These are phyloP conservation scores for Neria commutata DNA, from an alignment of 2,888 invertebrate genomes.

Conservation along the genomic window DNA sequence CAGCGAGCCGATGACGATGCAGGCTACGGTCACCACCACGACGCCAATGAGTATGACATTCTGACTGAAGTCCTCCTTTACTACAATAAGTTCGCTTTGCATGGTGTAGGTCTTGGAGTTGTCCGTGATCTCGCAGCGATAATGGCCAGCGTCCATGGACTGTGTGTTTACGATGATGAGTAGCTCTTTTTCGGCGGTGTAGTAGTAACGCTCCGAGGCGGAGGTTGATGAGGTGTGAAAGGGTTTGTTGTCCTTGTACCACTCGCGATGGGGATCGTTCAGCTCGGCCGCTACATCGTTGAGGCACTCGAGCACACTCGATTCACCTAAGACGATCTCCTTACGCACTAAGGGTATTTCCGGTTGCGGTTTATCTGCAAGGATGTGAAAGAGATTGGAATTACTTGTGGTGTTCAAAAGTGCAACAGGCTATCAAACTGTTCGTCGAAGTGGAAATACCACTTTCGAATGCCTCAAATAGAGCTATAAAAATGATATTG, in stretches of 20 bases:
- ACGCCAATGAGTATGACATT: constrained; percentile 72
- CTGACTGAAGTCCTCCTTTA: constrained; percentile 46
- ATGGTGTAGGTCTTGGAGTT: constrained; percentile 48
- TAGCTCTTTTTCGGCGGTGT: constrained; percentile 85
- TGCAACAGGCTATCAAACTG: no score
- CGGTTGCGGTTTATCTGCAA: constrained; percentile 82
- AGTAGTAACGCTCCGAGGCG: constrained; percentile 75
- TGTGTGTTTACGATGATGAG: constrained; percentile 84
- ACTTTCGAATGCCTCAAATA: no score
- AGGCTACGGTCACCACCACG: constrained; percentile 87
- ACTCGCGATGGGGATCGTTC: constrained; percentile 62
- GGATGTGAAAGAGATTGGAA: constrained; percentile 35
- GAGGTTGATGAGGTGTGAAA: constrained; percentile 63
- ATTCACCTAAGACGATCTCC: constrained; percentile 79
- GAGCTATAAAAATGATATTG: not conserved
- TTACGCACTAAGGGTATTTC: constrained; percentile 72
- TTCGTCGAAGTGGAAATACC: no score
- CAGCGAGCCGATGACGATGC: constrained; percentile 90
- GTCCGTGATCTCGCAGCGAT: constrained; percentile 91
- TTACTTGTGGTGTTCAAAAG: not conserved
- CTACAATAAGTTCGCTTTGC: constrained; percentile 49
- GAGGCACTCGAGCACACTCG: constrained; percentile 83
- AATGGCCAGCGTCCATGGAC: constrained; percentile 79
- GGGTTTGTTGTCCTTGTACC: constrained; percentile 83
- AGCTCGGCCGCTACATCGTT: constrained; percentile 71